Conservation (phyloP, 2,888 invertebrate genomes). For the Campopleginae sp. region DNA sequence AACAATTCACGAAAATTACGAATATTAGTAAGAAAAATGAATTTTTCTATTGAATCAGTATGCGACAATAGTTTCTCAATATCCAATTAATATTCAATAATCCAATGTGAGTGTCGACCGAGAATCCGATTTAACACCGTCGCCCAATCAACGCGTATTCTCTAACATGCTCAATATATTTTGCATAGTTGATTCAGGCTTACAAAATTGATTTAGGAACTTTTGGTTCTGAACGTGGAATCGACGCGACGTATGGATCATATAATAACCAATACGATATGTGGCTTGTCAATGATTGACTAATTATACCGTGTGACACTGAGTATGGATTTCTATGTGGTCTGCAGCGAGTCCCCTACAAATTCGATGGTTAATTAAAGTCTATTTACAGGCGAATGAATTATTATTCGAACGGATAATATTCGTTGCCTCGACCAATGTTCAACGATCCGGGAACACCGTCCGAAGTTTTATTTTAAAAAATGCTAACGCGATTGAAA, state of each 20-base stretch:
- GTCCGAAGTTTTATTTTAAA: background rate
- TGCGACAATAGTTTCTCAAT: background rate
- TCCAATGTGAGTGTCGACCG: background rate
- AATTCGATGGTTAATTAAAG: background rate
- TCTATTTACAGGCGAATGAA: background rate
- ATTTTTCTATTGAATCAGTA: background rate
- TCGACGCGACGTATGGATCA: background rate
- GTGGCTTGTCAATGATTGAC: background rate
- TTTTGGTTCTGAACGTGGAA: background rate
- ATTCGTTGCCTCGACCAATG: background rate
- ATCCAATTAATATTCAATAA: background rate
- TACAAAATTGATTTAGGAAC: slow-evolving; percentile 1
- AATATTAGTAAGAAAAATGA: background rate
- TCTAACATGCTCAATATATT: background rate
- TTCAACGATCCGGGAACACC: background rate
- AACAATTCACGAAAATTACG: background rate
- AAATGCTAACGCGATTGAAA: background rate
- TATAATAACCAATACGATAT: slow-evolving; percentile 6
- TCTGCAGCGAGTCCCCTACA: background rate
- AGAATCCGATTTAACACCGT: background rate
- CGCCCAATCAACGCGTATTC: background rate
- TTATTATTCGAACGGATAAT: background rate
- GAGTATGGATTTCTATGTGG: background rate
- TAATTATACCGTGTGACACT: background rate
- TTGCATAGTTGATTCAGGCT: background rate